Evolutionary conservation across 2,888 invertebrate species (phyloP).

Genomic region (Psococerastis gibbosa): DNA sequence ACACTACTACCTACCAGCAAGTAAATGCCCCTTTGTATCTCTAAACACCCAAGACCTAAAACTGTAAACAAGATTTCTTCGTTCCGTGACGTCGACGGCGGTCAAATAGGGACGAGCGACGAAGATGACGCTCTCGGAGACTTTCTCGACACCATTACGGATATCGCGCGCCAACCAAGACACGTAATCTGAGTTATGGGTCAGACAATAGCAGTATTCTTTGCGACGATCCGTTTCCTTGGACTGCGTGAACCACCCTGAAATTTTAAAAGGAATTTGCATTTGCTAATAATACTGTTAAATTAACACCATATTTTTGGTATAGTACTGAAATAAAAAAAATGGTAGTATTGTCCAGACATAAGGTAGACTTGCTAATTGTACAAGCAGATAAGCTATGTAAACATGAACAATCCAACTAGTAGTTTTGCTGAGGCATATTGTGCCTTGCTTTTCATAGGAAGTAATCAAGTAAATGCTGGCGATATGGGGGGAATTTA

Average conservation of each 20-base stretch:
- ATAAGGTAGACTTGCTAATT: too few species aligned
- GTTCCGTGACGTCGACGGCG: constrained; percentile 70
- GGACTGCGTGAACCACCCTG: constrained; percentile 69
- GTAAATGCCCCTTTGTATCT: constrained; percentile 63
- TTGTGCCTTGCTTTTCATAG: too few species aligned
- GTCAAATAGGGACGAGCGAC: constrained; percentile 59
- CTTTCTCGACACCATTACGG: constrained; percentile 38
- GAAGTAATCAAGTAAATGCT: too few species aligned
- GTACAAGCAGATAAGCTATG: too few species aligned
- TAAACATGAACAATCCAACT: too few species aligned
- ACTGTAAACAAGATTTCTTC: constrained; percentile 73
- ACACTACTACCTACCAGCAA: constrained; percentile 36
- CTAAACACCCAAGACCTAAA: constrained; percentile 60
- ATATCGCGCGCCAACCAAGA: constrained; percentile 73
- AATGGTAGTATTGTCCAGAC: constrained; percentile 8
- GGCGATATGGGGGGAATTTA: too few species aligned
- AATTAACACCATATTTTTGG: not conserved
- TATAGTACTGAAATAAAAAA: constrained; percentile 2
- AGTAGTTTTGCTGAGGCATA: too few species aligned
- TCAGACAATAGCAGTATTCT: constrained; percentile 66
- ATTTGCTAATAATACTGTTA: too few species aligned
- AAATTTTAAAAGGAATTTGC: too few species aligned
- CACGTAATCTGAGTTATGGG: constrained; percentile 51
- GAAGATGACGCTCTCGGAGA: constrained; percentile 57
- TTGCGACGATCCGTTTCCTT: constrained; percentile 56